Evolutionary conservation across 1,140 invertebrate genomes (phyloP).

Genomic region (Drosophila busckii): DNA sequence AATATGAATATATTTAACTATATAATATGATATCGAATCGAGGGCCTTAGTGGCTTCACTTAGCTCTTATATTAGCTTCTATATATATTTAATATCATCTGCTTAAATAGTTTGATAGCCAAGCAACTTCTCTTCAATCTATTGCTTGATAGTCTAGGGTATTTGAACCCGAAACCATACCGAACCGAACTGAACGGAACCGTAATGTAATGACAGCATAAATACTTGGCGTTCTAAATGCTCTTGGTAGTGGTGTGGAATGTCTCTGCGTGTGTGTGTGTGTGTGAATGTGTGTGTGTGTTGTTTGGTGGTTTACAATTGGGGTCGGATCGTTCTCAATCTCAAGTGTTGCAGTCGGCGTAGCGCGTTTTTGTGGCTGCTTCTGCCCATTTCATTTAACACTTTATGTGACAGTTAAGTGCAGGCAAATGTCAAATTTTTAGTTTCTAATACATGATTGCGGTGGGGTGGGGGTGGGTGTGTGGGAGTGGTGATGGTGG

Average conservation of each 20-base stretch:
- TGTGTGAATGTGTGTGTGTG: constrained; percentile 2
- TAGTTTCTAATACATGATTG: constrained; percentile 46
- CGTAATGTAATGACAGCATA: constrained; percentile 72
- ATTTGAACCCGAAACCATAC: constrained; percentile 50
- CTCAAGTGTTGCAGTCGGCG: constrained; percentile 65
- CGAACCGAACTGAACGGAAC: constrained; percentile 50
- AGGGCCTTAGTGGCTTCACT: too few relatives aligned
- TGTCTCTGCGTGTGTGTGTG: constrained; percentile 14
- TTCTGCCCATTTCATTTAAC: constrained; percentile 71
- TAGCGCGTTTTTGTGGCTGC: constrained; percentile 49
- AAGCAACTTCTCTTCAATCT: neutral
- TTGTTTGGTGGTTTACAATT: constrained; percentile 37
- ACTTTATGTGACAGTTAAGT: constrained; percentile 75
- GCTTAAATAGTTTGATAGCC: neutral
- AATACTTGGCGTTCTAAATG: constrained; percentile 54
- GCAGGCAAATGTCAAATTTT: constrained; percentile 71
- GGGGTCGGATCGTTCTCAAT: constrained; percentile 56
- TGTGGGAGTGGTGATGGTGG: neutral
- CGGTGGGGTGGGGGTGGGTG: neutral
- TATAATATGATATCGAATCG: too few relatives aligned
- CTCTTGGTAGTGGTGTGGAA: constrained; percentile 27
- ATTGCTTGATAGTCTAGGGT: constrained; percentile 13
- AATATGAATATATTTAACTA: too few relatives aligned
- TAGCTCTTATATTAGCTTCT: too few relatives aligned
- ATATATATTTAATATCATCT: too few relatives aligned